Evolutionary conservation across 2,888 invertebrate genomes (phyloP), one percentile per base, ranked within the genome.

Genomic region (Caenorhabditis sinica): DNA sequence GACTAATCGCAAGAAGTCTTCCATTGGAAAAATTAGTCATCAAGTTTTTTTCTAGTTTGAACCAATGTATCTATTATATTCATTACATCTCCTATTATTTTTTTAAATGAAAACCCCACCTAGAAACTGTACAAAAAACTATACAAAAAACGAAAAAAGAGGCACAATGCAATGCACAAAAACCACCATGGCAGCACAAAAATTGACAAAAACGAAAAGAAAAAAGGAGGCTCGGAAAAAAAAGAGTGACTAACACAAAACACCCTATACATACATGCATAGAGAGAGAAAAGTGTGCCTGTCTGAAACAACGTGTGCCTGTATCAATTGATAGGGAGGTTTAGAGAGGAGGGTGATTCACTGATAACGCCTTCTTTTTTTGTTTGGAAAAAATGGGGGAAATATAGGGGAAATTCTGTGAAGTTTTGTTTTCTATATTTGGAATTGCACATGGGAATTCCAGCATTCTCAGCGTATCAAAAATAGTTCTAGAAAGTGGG

Each of bases 271-370:
- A 63, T 20, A 40, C 23, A 61, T 17, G 56, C 20, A 23, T n/a
- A 60, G 60, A 76, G 43, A 68, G 20, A 61, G 15, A 33, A 20
- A 33, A 58, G 23, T 65, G 60, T 75, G 33, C 28, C 28, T 17
- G 56, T 45, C 36, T 61, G 61, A 73, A 73, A 65, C 30, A 80
- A 66, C 65, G 72, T 77, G 69, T 76, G 53, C 15, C 20, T 61
- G 61, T 43, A 8, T 56, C 45, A 56, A 56, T 20, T 20, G 65
- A 49, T 45, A 45, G 45, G 20, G 49, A 49, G 49, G 20, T 49
- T 49, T 49, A 20, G 49, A 20, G 63, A 65, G 63, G 28, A 17
- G 45, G 65, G 65, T 76, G 66, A 76, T 45, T 66, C 66, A 76
- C 60, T 76, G 75, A 76, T 76, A 76, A 76, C 45, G 25, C 23